Evolutionary conservation across 2,113 vertebrate species (phyloP).

Genomic region (Pomatostomus ruficeps): DNA sequence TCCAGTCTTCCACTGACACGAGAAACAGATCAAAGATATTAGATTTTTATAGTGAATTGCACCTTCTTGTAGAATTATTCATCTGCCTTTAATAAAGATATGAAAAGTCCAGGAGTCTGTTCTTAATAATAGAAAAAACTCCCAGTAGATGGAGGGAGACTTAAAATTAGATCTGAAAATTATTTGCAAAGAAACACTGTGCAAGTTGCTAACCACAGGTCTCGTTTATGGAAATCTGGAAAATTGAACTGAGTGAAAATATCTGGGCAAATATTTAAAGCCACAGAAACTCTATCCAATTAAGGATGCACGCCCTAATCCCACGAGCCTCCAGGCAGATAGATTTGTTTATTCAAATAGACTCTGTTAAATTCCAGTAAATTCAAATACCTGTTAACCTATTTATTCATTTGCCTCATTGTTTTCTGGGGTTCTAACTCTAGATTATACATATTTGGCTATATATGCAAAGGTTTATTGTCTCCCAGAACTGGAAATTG

Average conservation of each 20-base stretch:
- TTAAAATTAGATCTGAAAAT: not conserved
- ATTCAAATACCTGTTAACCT: not conserved
- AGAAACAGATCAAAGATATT: not conserved
- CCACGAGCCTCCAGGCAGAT: not conserved
- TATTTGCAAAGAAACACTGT: not conserved
- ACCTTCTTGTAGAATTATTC: not conserved
- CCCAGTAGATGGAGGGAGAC: not conserved
- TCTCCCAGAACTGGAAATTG: not conserved
- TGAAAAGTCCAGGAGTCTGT: not conserved
- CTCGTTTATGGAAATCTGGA: not conserved
- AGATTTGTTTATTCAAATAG: not conserved
- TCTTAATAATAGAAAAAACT: not conserved
- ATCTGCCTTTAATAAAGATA: not conserved
- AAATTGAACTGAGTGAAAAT: not conserved
- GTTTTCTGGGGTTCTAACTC: not conserved
- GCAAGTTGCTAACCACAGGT: not conserved
- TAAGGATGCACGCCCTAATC: not conserved
- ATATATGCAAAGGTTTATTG: not conserved
- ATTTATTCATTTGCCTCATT: not conserved
- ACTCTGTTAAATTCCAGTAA: not conserved
- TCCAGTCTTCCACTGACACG: not conserved
- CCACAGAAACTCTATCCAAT: not conserved
- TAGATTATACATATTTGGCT: not conserved
- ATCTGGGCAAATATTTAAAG: not conserved
- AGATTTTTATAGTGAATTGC: not conserved